These are phyloP conservation scores for Oryzias woworae DNA, from an alignment of 2,113 vertebrate species.

Conservation along the genomic window DNA sequence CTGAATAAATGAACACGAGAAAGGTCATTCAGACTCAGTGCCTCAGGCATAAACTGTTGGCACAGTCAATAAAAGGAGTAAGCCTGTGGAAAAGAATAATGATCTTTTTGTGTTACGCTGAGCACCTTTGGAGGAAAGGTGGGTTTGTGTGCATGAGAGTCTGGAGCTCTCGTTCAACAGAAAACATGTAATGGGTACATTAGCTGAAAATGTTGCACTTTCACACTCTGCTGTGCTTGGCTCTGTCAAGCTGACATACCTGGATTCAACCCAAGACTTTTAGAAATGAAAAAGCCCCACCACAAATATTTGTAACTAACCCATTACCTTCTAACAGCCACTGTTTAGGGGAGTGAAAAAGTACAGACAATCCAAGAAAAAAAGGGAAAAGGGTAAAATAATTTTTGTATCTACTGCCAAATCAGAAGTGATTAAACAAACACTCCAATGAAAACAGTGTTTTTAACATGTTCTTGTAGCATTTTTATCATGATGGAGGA, in stretches of 20 bases:
- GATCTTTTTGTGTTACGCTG: background rate
- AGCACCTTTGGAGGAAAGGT: background rate
- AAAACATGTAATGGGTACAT: background rate
- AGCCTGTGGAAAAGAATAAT: slow-evolving; percentile 3
- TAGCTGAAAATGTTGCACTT: background rate
- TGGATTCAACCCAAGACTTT: background rate
- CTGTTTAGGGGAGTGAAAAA: no score
- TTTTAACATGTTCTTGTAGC: no score
- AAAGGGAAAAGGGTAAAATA: no score
- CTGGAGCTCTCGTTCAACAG: background rate
- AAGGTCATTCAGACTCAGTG: slow-evolving; percentile 12
- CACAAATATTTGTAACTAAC: no score
- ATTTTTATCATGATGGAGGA: no score
- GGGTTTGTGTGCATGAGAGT: background rate
- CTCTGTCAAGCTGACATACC: background rate
- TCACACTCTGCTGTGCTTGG: background rate
- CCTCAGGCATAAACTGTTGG: slow-evolving; percentile 6
- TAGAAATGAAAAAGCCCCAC: no score
- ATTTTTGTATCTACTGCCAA: no score
- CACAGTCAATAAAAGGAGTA: slow-evolving; percentile 1
- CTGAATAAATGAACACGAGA: slow-evolving; percentile 7
- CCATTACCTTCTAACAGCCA: no score
- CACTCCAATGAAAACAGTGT: no score
- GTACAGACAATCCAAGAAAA: no score
- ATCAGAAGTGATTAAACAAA: no score